phyloP scores from a whole-genome alignment of 1,140 invertebrate genomes.

The Nephila pilipes region DNA sequence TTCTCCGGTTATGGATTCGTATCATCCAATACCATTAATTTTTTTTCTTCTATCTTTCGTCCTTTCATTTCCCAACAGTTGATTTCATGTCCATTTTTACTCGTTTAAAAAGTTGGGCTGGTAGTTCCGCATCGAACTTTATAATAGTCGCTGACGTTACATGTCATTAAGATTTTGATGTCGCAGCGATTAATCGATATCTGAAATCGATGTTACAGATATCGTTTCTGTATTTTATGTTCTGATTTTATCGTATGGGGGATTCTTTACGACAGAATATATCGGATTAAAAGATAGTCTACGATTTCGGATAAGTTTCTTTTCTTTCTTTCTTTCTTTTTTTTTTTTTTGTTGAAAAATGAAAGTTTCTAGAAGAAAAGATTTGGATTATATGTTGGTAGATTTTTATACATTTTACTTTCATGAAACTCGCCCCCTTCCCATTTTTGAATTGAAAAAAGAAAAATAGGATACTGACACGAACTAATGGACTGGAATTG shows the following conservation, averaged over 20 bases:
- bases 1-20: too few relatives aligned
- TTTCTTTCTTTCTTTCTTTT: not conserved
- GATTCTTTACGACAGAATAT: not conserved
- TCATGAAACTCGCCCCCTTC: too few relatives aligned
- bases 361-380: too few relatives aligned
- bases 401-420: too few relatives aligned
- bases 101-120: constrained; percentile 3
- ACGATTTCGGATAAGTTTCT: not conserved
- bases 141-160: not conserved
- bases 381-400: too few relatives aligned
- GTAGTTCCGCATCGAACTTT: not conserved
- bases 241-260: not conserved
- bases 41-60: too few relatives aligned
- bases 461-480: too few relatives aligned
- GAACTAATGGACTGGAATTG: too few relatives aligned
- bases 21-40: too few relatives aligned
- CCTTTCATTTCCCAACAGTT: constrained; percentile 20
- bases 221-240: not conserved
- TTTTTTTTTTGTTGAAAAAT: not conserved
- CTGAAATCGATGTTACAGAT: constrained; percentile 54
- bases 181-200: constrained; percentile 33
- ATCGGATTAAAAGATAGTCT: constrained; percentile 8
- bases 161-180: constrained; percentile 41
- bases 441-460: too few relatives aligned
- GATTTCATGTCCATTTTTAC: not conserved